Base-by-base conservation (phyloP, 2,113 vertebrate species). In the Eulacestoma nigropectus region DNA sequence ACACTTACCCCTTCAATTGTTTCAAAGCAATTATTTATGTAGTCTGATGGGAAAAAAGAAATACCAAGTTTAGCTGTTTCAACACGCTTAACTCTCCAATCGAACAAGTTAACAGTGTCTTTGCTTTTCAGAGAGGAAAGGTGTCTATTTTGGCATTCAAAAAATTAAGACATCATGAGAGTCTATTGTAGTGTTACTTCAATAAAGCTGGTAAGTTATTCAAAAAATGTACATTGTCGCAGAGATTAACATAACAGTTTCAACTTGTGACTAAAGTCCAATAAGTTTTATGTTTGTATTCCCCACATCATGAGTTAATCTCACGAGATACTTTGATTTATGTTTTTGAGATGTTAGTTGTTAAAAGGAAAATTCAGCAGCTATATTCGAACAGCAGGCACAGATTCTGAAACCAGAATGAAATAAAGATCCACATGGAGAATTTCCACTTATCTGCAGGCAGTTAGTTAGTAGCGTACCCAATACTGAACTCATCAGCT, bases 201-300 rank as follows among this genome's bases (percentile, higher is more conserved):
- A 64, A 57, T 53, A 96, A 93, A 96, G 49, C 92, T 75, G 41
- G 13, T 25, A 88, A 95, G 11, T 91, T 92, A 94, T 96, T 84
- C 26, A 64, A 88, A 94, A 96, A 96, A 97, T 78, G 82, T 77
- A 95, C 82, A 62, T 6, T 84, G 70, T 57, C 23, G 0, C 35
- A 69, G 68, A 94, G 74, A 90, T 97, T 96, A 96, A 92, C 13
- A 2, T 25, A 89, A 83, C 41, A 81, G 49, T 73, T 95, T 78
- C 35, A 94, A 75, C 83, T 94, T 93, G 69, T 79, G 85, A 81
- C 83, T 92, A 10, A 95, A 93, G 53, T 60, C 56, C 69, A 56
- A 49, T 10, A 64, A 84, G 0, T 84, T 91, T 84, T 8, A 77
- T 52, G 26, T 53, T 65, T 80, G 53, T 47, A 59, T 80, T 64